These are phyloP conservation scores for Reticulitermes speratus DNA, from an alignment of 1,140 invertebrate species.

Conservation along the genomic window DNA sequence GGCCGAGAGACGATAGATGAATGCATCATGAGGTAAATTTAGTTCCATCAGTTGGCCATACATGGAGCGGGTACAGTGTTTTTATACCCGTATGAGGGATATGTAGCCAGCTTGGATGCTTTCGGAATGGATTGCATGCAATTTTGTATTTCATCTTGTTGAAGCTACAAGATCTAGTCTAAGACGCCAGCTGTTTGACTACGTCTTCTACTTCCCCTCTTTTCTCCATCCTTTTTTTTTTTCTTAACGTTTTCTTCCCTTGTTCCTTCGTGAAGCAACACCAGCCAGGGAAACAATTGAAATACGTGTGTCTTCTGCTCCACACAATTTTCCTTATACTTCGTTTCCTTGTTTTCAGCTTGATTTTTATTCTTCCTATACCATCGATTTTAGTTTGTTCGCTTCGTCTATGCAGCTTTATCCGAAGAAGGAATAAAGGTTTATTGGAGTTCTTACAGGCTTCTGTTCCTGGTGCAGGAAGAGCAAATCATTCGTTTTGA, in stretches of 20 bases:
- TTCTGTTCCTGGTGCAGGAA: not conserved
- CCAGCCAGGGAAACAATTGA: not conserved
- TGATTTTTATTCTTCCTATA: not conserved
- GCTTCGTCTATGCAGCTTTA: constrained; percentile 9
- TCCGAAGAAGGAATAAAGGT: constrained; percentile 1
- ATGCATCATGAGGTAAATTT: constrained; percentile 13
- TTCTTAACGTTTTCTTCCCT: not conserved
- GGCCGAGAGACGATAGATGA: not conserved
- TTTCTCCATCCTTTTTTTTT: not conserved
- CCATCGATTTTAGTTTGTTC: constrained; percentile 3
- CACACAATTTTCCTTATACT: not conserved
- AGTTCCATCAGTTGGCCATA: constrained; percentile 3
- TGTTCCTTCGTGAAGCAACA: not conserved
- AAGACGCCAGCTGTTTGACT: not conserved
- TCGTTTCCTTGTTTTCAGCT: not conserved
- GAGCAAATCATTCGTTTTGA: constrained; percentile 12
- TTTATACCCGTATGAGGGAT: not conserved
- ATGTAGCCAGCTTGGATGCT: not conserved
- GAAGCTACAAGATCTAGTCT: not conserved
- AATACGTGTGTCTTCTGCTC: not conserved
- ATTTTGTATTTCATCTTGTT: constrained; percentile 2
- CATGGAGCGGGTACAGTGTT: not conserved
- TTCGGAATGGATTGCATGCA: not conserved
- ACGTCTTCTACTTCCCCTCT: not conserved
- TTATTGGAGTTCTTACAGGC: constrained; percentile 12